Evolutionary conservation across 2,113 vertebrate genomes (phyloP).

Genomic region (Corapipo altera): DNA sequence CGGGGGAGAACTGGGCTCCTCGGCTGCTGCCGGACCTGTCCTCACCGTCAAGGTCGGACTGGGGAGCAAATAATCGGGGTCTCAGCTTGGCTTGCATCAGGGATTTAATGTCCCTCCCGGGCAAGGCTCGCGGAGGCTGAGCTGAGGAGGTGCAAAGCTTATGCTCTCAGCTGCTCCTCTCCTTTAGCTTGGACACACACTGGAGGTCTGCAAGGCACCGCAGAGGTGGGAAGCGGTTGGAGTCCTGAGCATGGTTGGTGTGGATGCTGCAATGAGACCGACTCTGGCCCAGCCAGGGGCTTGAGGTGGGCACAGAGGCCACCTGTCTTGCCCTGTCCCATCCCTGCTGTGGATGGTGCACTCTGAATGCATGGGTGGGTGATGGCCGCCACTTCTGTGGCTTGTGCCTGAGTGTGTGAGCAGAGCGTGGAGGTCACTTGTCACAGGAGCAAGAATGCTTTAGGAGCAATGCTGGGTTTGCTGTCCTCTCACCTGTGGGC

Average conservation of each 20-base stretch:
- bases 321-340: neutral
- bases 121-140: neutral
- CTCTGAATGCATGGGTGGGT: neutral
- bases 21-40: neutral
- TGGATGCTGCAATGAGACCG: neutral
- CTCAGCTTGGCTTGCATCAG: neutral
- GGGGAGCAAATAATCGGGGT: no score
- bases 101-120: neutral
- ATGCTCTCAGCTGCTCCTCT: neutral
- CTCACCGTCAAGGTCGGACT: neutral
- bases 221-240: neutral
- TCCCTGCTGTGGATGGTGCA: neutral
- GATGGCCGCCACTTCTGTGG: neutral
- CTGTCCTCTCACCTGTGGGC: neutral
- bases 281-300: neutral
- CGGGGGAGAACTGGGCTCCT: neutral
- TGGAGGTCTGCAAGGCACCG: neutral
- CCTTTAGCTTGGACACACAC: rapidly evolving
- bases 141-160: neutral
- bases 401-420: neutral
- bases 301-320: neutral
- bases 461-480: neutral
- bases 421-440: neutral
- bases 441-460: neutral
- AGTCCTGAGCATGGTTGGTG: neutral